Evolutionary conservation across 2,797 vertebrate species (phyloP).

Genomic region (Eupleurogrammus muticus): DNA sequence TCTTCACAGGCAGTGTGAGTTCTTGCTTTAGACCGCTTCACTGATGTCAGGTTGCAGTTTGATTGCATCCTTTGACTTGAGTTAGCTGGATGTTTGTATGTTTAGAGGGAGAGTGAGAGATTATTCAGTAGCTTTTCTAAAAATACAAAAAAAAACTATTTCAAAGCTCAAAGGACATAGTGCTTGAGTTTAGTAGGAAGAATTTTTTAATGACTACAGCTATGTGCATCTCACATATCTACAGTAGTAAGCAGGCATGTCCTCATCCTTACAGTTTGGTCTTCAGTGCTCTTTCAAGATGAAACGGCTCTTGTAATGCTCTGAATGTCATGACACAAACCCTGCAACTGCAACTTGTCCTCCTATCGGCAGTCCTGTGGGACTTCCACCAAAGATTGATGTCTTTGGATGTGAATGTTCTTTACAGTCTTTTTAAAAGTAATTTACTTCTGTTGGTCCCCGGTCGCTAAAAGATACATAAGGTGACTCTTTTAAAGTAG

Average conservation of each 20-base stretch:
- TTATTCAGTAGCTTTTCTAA: conserved; percentile 41
- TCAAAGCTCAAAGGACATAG: conserved; percentile 10
- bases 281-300: conserved; percentile 15
- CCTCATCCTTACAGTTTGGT: conserved; percentile 22
- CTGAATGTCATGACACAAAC: conserved; percentile 42
- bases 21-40: conserved; percentile 45
- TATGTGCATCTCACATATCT: conserved; percentile 24
- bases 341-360: conserved; percentile 14
- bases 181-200: conserved; percentile 37
- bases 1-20: conserved; percentile 41
- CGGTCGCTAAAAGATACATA: conserved; percentile 38
- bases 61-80: conserved; percentile 48
- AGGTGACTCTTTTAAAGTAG: conserved; percentile 34
- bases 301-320: conserved; percentile 12
- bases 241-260: conserved; percentile 24
- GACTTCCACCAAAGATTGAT: conserved; percentile 41
- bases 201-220: conserved; percentile 25
- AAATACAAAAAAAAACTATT: conserved; percentile 26
- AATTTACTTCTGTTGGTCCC: conserved; percentile 31
- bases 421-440: conserved; percentile 37
- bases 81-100: conserved; percentile 31
- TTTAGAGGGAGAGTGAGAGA: conserved; percentile 19
- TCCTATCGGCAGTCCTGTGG: conserved; percentile 1
- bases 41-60: conserved; percentile 56
- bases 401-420: conserved; percentile 37